A percentile compares a stretch with the other conserved stretches of the same genome.
These are phyloP conservation scores for Labroides dimidiatus DNA, from an alignment of 2,797 vertebrate genomes.

Conservation along the genomic window DNA sequence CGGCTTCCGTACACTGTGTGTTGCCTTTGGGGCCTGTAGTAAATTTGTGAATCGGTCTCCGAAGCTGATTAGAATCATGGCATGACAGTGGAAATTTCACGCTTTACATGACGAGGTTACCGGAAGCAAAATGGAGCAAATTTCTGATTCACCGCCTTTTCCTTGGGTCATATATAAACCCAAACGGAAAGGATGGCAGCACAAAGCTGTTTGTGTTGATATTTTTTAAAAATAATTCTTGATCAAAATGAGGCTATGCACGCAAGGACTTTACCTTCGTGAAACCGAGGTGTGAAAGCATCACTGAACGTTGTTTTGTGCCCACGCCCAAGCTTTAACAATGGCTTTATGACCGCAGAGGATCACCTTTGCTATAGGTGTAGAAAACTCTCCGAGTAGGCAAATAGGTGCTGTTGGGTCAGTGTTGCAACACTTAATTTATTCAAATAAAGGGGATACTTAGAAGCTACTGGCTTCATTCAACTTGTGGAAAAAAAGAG, in stretches of 20 bases:
- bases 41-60: neutral
- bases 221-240: no score
- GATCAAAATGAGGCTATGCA: neutral
- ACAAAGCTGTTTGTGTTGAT: no score
- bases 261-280: rapidly evolving
- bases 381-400: neutral
- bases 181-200: rapidly evolving
- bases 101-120: neutral
- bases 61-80: neutral
- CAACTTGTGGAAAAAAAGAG: no score
- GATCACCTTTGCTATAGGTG: constrained; percentile 5
- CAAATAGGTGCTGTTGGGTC: neutral
- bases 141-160: no score
- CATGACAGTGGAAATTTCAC: no score
- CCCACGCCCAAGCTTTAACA: constrained; percentile 16
- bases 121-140: neutral
- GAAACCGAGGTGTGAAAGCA: neutral
- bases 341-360: neutral
- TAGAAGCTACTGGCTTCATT: neutral
- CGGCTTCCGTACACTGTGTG: constrained; percentile 72
- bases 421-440: neutral
- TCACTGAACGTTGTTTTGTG: neutral
- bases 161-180: neutral
- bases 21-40: constrained; percentile 50
- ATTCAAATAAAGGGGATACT: neutral